Base-by-base conservation (phyloP, 1,140 invertebrate genomes). In the Drosophila kurseongensis region DNA sequence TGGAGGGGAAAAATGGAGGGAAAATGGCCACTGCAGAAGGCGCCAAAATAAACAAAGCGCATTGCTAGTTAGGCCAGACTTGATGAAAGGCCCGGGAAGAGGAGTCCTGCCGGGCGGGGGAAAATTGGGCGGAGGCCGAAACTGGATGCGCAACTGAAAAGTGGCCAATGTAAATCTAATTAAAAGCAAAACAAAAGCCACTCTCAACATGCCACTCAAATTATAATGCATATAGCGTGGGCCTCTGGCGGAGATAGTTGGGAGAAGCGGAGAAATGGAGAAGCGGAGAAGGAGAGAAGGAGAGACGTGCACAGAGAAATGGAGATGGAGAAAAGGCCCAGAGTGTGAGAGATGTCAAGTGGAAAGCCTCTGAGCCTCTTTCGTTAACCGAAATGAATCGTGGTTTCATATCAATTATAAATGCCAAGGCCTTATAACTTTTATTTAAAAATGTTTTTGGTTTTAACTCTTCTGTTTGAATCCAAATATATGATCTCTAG, bases 161-260 rank as follows among this genome's bases (percentile, higher is more conserved):
- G 83, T 86, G 83, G 83, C 83, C 83, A 86, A 86, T 86, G 83
- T 88, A 86, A 86, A 86, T 86, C 83, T 86, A 86, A 86, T 86
- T 86, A 86, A 86, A 86, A 86, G 83, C 83, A 83, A 88, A 86
- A 86, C 83, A 86, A 86, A 86, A 86, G 83, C 83, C 62, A 88
- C 83, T 86, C 83, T 88, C 83, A 83, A 79, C 83, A 79, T 79
- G 83, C 83, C 83, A 86, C 83, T 86, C 83, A 86, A 86, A 86
- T 86, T 86, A 86, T 86, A 86, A 86, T 88, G 83, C 79, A 86
- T 76, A 79, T 58, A 81, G 55, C 73, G 55, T 54, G 66, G 48
- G 58, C 40, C 52, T 71, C 55, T 27, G 27, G 14, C 50, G 14
- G 13, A 69, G 66, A 56, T 29, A 66, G 32, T 18, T 16, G 13